Percentiles rank a stretch among this genome's conserved stretches.
phyloP scores from a whole-genome alignment of 1,140 invertebrate genomes.

The Panonychus citri region DNA sequence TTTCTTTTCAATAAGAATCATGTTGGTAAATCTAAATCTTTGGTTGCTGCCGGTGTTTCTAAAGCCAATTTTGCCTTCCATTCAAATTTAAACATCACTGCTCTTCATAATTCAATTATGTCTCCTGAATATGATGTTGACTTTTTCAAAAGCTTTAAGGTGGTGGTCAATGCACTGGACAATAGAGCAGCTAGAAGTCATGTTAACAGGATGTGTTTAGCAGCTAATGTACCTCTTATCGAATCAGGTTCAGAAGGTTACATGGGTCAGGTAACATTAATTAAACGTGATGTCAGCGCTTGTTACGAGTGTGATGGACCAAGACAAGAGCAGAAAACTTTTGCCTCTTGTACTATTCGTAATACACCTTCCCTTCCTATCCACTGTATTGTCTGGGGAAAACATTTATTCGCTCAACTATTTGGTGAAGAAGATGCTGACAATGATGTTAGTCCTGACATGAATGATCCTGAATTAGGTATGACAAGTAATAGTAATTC shows the following conservation, averaged over 20 bases:
- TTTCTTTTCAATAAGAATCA: constrained; percentile 94
- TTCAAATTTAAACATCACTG: not conserved
- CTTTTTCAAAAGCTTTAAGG: constrained; percentile 72
- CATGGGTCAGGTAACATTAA: constrained; percentile 52
- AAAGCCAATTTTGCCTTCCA: constrained; percentile 2
- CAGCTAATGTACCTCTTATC: constrained; percentile 71
- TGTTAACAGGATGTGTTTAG: constrained; percentile 95
- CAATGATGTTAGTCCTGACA: constrained; percentile 93
- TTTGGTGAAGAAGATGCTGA: constrained; percentile 90
- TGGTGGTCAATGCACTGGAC: constrained; percentile 93
- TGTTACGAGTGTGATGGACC: constrained; percentile 85
- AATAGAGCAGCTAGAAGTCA: constrained; percentile 88
- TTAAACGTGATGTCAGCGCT: constrained; percentile 42
- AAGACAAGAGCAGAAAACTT: constrained; percentile 71
- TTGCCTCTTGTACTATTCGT: constrained; percentile 90
- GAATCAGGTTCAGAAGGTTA: constrained; percentile 95
- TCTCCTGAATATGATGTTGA: constrained; percentile 67
- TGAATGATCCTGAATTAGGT: constrained; percentile 60
- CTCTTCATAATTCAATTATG: constrained; percentile 10
- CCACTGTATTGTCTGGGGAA: constrained; percentile 98
- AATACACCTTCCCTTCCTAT: constrained; percentile 99
- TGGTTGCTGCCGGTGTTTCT: constrained; percentile 28
- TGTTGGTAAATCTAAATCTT: constrained; percentile 84
- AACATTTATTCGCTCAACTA: constrained; percentile 78
- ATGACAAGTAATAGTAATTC: not conserved